Evolutionary conservation across 1,140 invertebrate species (phyloP).

Genomic region (Aphelinus atriplicis): DNA sequence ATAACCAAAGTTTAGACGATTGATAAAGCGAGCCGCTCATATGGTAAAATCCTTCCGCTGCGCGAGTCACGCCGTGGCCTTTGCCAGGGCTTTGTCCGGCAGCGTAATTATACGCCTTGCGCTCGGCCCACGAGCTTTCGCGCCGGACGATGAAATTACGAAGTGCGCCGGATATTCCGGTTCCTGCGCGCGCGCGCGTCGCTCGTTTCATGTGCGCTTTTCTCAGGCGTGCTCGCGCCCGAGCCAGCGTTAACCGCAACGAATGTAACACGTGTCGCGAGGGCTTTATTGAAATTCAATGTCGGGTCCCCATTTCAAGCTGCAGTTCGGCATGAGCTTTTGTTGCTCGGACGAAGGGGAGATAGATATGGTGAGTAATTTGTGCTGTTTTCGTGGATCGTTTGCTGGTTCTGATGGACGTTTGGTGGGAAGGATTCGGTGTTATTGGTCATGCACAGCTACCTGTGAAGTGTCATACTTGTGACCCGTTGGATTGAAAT

Average conservation of each 20-base stretch:
- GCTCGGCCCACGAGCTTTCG: slow-evolving; percentile 12
- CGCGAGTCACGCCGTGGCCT: background rate
- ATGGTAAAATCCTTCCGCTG: background rate
- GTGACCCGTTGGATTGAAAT: no score
- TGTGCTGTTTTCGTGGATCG: no score
- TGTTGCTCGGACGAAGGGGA: no score
- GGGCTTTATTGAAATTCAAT: no score
- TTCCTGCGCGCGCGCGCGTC: slow-evolving; percentile 11
- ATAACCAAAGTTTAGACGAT: slow-evolving; percentile 20
- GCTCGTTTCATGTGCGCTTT: slow-evolving; percentile 1
- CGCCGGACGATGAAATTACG: slow-evolving; percentile 32
- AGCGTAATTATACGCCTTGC: slow-evolving; percentile 31
- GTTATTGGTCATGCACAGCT: no score
- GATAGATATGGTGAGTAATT: no score
- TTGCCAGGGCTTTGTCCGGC: background rate
- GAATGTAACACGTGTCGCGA: no score
- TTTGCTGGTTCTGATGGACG: no score
- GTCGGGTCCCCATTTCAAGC: no score
- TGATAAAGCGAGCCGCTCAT: slow-evolving; percentile 10
- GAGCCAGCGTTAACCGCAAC: background rate
- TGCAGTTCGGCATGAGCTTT: no score
- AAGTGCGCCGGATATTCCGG: slow-evolving; percentile 38
- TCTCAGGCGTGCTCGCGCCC: background rate
- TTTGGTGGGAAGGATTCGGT: no score
- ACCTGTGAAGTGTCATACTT: no score